Evolutionary conservation across 2,888 invertebrate species (phyloP), one percentile per base, ranked within the genome.

Genomic region (Carcina quercana): DNA sequence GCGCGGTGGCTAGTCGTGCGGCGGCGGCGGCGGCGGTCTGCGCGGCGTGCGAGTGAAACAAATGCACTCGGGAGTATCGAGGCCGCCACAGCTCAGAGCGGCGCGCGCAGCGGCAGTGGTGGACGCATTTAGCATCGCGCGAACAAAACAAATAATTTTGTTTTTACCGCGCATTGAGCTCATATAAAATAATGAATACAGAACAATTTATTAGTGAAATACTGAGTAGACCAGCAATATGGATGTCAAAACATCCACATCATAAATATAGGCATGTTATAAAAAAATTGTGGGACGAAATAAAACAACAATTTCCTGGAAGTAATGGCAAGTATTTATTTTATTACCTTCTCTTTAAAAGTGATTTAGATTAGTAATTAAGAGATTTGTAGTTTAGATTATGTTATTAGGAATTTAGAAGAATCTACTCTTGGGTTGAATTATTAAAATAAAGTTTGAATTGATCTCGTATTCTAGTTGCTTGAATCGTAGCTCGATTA

Each of bases 381-480:
- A 19, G 19, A 28, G n/a, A n/a, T n/a, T n/a, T n/a, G n/a, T n/a
- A n/a, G n/a, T n/a, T n/a, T n/a, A n/a, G n/a, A n/a, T n/a, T n/a
- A n/a, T n/a, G n/a, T n/a, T n/a, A n/a, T n/a, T n/a, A n/a, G n/a
- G n/a, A n/a, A n/a, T n/a, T n/a, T n/a, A n/a, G n/a, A n/a, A n/a
- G n/a, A n/a, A n/a, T n/a, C n/a, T n/a, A n/a, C n/a, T n/a, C n/a
- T n/a, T n/a, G n/a, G n/a, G n/a, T n/a, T n/a, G n/a, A n/a, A n/a
- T n/a, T n/a, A n/a, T 22, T 22, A 11, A 19, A 19, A 28, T 28
- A 28, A 28, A 28, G 28, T 15, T 28, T 28, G 28, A 28, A 15
- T 28, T 28, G 28, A 28, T 28, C 28, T 28, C 28, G 28, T 28
- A 28, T 28, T 28, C 28, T 15, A 28, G 28, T 28, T 28, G 28